Evolutionary conservation across 1,140 invertebrate species (phyloP), one percentile per base, ranked within the genome.

Genomic region (Rhagoletis pomonella): DNA sequence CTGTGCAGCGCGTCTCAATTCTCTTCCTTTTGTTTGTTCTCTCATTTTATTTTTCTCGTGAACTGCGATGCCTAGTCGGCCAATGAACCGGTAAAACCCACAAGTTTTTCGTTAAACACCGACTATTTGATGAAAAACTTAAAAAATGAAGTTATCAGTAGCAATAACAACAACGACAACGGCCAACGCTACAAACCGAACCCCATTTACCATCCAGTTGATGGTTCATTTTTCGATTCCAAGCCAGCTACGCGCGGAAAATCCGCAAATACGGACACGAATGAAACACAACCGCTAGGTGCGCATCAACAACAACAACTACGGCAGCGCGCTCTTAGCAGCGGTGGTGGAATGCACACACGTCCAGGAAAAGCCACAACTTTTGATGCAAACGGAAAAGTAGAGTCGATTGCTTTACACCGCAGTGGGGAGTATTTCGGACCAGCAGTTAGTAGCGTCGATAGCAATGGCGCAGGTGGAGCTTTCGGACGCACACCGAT

Each of bases 1-100:
- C 17, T 42, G 17, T 17, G 17, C 5, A 81, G 39, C 17, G 50
- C 3, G 50, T 42, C 29, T 47, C 10, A 10, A 14, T 19, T 55
- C 19, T n/a, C 39, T 39, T 62, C 42, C 2, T 39, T 39, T 39
- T 9, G 39, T 29, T n/a, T 58, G n/a, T 55, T 85, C 44, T 39
- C 14, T 64, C 59, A 69, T 87, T 14, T 55, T 44, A 60, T 14
- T 42, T 67, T 86, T 84, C 42, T 29, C 14, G 60, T 62, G 29
- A 29, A 60, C 60, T 62, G 4, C 60, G 60, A 12, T 14, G 17
- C 3, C 44, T 39, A 92, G 89, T 90, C 89, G 67, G 90, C 89
- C 77, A 92, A 92, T 85, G 90, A 92, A 69, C 90, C 89, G 14
- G 87, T 92, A 0, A 91, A 92, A 86, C 87, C 89, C 4, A 88